These are phyloP conservation scores for Heliothis subflexa DNA, from an alignment of 1,140 invertebrate genomes.

Conservation along the genomic window DNA sequence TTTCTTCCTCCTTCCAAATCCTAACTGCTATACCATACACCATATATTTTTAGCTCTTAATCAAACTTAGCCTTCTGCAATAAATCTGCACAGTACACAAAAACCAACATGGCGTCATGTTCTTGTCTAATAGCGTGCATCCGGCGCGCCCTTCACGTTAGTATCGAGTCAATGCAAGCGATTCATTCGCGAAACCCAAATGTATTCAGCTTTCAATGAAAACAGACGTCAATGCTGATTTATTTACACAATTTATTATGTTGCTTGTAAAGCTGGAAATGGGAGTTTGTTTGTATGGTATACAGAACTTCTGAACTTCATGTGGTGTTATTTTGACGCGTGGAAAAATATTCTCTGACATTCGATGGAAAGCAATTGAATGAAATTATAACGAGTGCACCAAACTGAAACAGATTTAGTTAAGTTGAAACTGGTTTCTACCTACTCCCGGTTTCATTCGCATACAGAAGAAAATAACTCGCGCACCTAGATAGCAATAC, in stretches of 20 bases:
- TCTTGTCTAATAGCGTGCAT: slow-evolving; percentile 40
- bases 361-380: no score
- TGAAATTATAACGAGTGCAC: no score
- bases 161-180: slow-evolving; percentile 36
- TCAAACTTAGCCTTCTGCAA: slow-evolving; percentile 5
- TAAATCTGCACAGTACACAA: background rate
- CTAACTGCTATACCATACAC: background rate
- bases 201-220: slow-evolving; percentile 36
- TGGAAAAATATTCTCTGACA: no score
- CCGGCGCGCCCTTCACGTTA: slow-evolving; percentile 46
- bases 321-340: no score
- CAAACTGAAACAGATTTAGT: no score
- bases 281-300: background rate
- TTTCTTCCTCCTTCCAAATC: no score
- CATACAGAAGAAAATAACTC: no score
- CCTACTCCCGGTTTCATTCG: no score
- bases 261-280: background rate
- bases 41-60: background rate
- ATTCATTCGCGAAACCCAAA: slow-evolving; percentile 44
- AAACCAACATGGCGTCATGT: slow-evolving; percentile 9
- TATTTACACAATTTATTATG: background rate
- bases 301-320: no score
- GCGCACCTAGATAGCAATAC: no score
- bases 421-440: no score
- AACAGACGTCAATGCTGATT: slow-evolving; percentile 26